Conservation (phyloP, 2,888 invertebrate genomes). For the Epirrhoe tristata region DNA sequence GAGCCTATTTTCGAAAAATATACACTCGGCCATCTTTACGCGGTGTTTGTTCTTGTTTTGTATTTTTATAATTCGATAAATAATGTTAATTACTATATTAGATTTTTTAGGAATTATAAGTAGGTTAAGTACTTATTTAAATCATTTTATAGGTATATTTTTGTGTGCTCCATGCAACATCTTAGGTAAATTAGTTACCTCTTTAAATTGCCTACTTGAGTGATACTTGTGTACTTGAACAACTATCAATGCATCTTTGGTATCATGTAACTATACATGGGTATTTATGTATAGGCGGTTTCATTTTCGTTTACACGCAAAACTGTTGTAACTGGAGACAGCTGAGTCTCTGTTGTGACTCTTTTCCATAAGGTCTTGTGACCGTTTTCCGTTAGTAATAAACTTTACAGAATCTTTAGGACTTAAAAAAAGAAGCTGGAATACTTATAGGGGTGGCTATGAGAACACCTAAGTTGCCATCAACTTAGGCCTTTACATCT, state of each 20-base stretch:
- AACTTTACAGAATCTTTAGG: constrained; percentile 10
- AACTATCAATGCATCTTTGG: constrained; percentile 14
- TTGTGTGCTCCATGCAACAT: too few species aligned
- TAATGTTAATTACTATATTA: too few species aligned
- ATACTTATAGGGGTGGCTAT: not conserved
- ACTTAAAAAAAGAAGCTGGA: not conserved
- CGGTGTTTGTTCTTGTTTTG: not conserved
- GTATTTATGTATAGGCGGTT: constrained; percentile 54
- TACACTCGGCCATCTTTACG: not conserved
- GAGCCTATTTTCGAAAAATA: not conserved
- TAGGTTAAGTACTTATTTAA: too few species aligned
- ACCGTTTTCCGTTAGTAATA: constrained; percentile 33
- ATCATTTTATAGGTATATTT: not conserved
- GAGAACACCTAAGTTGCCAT: not conserved
- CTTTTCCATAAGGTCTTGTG: constrained; percentile 24
- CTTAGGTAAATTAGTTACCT: too few species aligned
- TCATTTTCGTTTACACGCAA: constrained; percentile 77
- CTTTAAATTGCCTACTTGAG: too few species aligned
- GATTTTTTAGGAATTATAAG: too few species aligned
- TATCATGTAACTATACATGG: constrained; percentile 24
- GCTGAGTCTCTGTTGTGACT: constrained; percentile 26
- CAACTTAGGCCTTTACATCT: too few species aligned
- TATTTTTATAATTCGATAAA: too few species aligned
- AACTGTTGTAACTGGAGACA: constrained; percentile 70
- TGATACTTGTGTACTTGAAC: not conserved